Evolutionary conservation across 2,113 vertebrate species (phyloP), one percentile per base, ranked within the genome.

Genomic region (Caracal caracal): DNA sequence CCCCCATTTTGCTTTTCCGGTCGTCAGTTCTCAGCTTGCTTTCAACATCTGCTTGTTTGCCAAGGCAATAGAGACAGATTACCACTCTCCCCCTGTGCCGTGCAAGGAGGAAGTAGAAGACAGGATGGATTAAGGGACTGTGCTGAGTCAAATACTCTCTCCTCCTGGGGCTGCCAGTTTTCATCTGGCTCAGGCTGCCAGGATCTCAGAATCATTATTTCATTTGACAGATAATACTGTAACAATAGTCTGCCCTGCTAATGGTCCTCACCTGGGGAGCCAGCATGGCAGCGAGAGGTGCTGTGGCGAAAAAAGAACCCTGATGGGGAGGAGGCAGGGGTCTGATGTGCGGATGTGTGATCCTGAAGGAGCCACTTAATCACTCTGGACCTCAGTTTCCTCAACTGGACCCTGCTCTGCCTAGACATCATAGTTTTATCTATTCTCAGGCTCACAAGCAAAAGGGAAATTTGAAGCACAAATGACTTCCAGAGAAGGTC

Each of bases 111-210:
- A 89, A 63, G 47, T 5, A 51, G 95, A 16, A 83, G 35, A 95
- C 90, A 80, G 66, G 84, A 37, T 94, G 88, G 90, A 96, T 96
- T 86, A 96, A 87, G 37, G 19, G 82, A 59, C 83, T 70, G 35
- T 87, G 84, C 51, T 82, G 80, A 94, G 59, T 94, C 84, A 93
- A 95, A 96, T 2, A 28, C 90, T 65, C 37, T 37, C 47, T 93
- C 68, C 88, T 95, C 84, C 92, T 66, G 92, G 66, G 37, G 76
- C 53, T 97, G 95, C 88, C 75, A 59, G 89, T 95, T 93, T 91
- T 93, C 91, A 92, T 95, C 70, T 90, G 63, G 73, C 28, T 96
- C 40, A 51, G 68, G 33, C 75, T 90, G 76, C 71, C 20, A 65
- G 84, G 7, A 79, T 68, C 40, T 88, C 92, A 88, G 80, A 82